Percentiles rank a stretch among this genome's conserved stretches.
These are phyloP conservation scores for Hydrochoerus hydrochaeris DNA, from an alignment of 2,113 vertebrate genomes.

Conservation along the genomic window DNA sequence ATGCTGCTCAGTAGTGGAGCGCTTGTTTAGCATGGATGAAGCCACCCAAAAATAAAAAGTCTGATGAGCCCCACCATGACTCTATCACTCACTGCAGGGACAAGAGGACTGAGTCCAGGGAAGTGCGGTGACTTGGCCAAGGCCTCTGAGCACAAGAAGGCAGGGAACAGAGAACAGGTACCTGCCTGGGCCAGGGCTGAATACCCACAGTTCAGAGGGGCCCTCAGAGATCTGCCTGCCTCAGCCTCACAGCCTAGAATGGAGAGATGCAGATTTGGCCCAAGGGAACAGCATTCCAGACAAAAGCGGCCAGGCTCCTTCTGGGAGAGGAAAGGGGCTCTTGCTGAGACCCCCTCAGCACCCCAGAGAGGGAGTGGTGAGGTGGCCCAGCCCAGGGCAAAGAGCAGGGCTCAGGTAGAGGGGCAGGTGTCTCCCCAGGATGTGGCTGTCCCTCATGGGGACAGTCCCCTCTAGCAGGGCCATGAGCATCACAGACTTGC, in stretches of 20 bases:
- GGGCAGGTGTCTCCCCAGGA: background rate
- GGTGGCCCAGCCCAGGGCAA: background rate
- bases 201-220: background rate
- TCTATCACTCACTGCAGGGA: background rate
- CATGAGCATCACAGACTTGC: background rate
- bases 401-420: background rate
- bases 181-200: background rate
- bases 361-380: background rate
- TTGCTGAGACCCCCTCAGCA: background rate
- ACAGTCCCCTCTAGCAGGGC: background rate
- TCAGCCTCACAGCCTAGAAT: background rate
- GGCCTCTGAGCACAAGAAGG: background rate
- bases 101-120: background rate
- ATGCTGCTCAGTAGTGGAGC: background rate
- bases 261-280: background rate
- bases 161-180: background rate
- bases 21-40: background rate
- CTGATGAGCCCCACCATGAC: no score
- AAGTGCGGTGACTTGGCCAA: background rate
- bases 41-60: background rate
- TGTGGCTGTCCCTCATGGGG: background rate
- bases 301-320: background rate
- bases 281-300: background rate
- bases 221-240: background rate
- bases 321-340: background rate